Percentiles rank a stretch among this genome's conserved stretches.
Evolutionary conservation across 2,797 vertebrate genomes (phyloP).

Genomic region (Acipenser ruthenus): DNA sequence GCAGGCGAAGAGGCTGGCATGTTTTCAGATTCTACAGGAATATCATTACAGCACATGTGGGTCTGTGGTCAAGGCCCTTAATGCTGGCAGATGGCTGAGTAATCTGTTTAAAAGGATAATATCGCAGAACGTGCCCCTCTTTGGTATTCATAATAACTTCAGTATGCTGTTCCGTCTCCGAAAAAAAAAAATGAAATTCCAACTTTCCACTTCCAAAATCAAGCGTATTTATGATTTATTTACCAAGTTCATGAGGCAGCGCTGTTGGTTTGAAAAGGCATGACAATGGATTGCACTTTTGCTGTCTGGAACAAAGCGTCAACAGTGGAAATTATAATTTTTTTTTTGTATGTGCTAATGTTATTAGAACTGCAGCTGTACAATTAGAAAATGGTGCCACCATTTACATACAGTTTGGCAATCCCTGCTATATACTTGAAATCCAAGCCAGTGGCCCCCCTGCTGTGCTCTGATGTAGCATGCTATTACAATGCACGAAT

Average conservation of each 20-base stretch:
- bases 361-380: constrained; percentile 18
- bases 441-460: neutral
- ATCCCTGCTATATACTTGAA: neutral
- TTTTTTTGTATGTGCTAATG: constrained; percentile 24
- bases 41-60: no score
- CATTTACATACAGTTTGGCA: constrained; percentile 11
- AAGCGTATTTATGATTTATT: neutral
- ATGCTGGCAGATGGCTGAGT: no score
- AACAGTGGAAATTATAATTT: constrained; percentile 30
- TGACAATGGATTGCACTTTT: constrained; percentile 24
- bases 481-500: neutral
- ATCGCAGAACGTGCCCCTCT: no score
- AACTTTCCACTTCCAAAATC: no score
- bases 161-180: no score
- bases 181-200: no score
- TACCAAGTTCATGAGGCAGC: constrained; percentile 17
- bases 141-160: no score
- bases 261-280: constrained; percentile 31
- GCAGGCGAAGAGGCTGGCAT: no score
- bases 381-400: constrained; percentile 15
- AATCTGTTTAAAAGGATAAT: no score
- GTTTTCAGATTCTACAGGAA: no score
- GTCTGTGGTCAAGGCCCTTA: no score
- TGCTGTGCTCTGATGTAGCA: neutral
- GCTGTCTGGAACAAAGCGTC: constrained; percentile 28